Evolutionary conservation across 2,797 vertebrate species (phyloP).

Genomic region (Pangasius macronema): DNA sequence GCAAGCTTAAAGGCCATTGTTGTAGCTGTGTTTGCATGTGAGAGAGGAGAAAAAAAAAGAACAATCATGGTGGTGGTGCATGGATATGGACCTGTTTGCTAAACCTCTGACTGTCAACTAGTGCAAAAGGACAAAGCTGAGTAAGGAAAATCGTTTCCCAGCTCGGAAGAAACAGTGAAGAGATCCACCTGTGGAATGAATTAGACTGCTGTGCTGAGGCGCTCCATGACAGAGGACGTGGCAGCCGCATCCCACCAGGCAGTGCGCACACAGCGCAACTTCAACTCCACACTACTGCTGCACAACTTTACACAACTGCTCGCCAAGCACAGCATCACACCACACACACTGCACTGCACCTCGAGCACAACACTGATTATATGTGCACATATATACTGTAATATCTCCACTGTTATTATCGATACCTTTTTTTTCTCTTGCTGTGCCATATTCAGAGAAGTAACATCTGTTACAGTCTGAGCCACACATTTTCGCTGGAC

Average conservation of each 20-base stretch:
- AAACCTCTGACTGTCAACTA: background rate
- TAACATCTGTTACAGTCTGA: conserved; percentile 24
- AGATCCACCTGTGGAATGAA: conserved; percentile 56
- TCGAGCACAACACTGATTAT: background rate
- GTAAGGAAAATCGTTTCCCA: background rate
- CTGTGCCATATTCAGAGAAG: conserved; percentile 2
- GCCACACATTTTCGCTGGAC: background rate
- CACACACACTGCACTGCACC: background rate
- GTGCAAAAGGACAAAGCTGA: background rate
- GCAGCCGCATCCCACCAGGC: conserved; percentile 57
- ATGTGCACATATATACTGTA: background rate
- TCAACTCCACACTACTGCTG: background rate
- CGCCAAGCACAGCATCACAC: background rate
- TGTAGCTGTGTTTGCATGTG: background rate
- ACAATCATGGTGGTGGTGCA: background rate
- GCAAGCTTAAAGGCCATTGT: background rate
- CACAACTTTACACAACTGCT: conserved; percentile 7
- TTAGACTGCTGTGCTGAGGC: conserved; percentile 35
- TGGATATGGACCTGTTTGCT: background rate
- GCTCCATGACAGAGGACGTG: conserved; percentile 59
- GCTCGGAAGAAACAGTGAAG: background rate
- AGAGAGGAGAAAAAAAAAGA: background rate
- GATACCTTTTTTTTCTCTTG: background rate
- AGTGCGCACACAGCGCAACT: conserved; percentile 29
- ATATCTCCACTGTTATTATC: background rate